These are phyloP conservation scores for Gouania willdenowi DNA, from an alignment of 2,797 vertebrate species.

Conservation along the genomic window DNA sequence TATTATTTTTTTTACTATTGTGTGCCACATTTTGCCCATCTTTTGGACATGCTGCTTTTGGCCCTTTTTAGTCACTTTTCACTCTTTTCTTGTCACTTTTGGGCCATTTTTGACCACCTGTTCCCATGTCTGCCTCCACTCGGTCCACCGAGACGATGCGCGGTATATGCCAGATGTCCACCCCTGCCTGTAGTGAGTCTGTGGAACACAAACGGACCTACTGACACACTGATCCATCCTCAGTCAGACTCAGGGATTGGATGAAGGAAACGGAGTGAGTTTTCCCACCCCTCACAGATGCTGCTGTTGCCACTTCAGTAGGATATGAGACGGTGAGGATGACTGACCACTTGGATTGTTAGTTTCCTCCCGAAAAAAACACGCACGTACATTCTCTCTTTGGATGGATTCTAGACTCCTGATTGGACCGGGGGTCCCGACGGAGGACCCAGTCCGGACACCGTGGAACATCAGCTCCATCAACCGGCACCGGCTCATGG, in stretches of 20 bases:
- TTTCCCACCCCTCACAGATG: conserved; percentile 33
- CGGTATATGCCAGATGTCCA: background rate
- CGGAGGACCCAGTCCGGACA: conserved; percentile 30
- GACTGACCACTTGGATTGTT: conserved; percentile 24
- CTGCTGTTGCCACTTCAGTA: conserved; percentile 16
- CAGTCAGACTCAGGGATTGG: conserved; percentile 25
- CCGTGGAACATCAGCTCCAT: conserved; percentile 65
- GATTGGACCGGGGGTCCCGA: conserved; percentile 42
- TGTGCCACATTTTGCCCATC: too few species aligned
- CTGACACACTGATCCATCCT: conserved; percentile 40
- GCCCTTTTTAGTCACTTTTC: too few species aligned
- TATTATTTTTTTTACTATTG: too few species aligned
- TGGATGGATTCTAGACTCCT: conserved; percentile 57
- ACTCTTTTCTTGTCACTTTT: too few species aligned
- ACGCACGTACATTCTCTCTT: background rate
- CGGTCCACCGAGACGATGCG: background rate
- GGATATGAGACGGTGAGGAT: conserved; percentile 19
- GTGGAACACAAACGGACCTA: conserved; percentile 11
- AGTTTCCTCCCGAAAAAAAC: background rate
- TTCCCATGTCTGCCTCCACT: background rate
- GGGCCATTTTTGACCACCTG: background rate
- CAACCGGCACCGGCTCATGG: conserved; percentile 50
- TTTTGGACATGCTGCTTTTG: too few species aligned
- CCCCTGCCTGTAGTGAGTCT: background rate
- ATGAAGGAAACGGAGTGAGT: conserved; percentile 2